Conservation (phyloP, 2,113 vertebrate genomes). For the Himantopus leucocephalus region DNA sequence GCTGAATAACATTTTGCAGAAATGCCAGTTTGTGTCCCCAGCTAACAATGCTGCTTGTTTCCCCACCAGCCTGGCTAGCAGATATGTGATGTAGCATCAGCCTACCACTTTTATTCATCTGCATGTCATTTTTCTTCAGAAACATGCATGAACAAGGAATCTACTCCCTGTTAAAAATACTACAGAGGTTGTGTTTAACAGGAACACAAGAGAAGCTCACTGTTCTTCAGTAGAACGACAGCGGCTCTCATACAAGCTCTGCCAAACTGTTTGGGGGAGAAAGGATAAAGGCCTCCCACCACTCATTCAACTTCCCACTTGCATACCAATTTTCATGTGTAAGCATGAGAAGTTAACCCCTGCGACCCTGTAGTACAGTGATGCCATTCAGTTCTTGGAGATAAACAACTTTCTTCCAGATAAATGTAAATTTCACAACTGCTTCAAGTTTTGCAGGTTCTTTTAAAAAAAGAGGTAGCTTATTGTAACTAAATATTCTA, state of each 20-base stretch:
- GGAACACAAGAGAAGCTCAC: slow-evolving; percentile 1
- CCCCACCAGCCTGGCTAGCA: not conserved
- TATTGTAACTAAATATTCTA: not conserved
- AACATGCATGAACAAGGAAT: slow-evolving; percentile 13
- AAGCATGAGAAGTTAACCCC: not conserved
- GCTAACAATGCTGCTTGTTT: not conserved
- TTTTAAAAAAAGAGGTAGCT: not conserved
- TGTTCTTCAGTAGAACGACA: not conserved
- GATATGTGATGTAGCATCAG: not conserved
- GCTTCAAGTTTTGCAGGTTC: not conserved
- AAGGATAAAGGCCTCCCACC: not conserved
- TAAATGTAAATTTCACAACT: not conserved
- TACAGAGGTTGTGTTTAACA: not conserved
- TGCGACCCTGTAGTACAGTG: not conserved
- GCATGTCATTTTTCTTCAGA: not conserved
- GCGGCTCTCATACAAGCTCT: not conserved
- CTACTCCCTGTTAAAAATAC: not conserved
- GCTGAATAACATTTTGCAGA: not conserved
- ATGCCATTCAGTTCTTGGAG: not conserved
- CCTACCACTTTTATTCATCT: not conserved
- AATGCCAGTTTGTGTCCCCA: not conserved
- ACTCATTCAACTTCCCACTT: slow-evolving; percentile 43
- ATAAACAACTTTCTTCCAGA: not conserved
- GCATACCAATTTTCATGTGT: slow-evolving; percentile 38
- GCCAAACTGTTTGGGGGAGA: not conserved